A percentile compares a stretch with the other conserved stretches of the same genome.
These are phyloP conservation scores for Meles meles DNA, from an alignment of 2,113 vertebrate genomes.

Conservation along the genomic window DNA sequence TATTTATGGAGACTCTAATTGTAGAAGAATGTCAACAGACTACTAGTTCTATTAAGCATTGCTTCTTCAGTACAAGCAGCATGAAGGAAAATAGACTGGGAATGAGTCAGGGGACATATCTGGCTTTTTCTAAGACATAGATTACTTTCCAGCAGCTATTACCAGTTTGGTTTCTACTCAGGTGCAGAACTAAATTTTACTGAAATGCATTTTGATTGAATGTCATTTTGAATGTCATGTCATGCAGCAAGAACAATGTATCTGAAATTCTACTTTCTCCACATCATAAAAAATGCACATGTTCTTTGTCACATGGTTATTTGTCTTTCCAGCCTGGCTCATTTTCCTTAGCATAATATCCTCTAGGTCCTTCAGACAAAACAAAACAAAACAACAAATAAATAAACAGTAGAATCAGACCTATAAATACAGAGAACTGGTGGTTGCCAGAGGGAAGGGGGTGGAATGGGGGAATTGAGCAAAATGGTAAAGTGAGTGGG, in stretches of 20 bases:
- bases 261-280: not conserved
- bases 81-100: not conserved
- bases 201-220: not conserved
- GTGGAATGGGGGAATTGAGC: not conserved
- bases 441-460: not conserved
- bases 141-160: not conserved
- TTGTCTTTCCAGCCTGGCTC: not conserved
- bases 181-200: not conserved
- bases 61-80: not conserved
- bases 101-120: not conserved
- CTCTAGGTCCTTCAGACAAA: not conserved
- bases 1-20: not conserved
- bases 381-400: not conserved
- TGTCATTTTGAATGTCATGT: not conserved
- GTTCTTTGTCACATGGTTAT: not conserved
- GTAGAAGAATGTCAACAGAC: not conserved
- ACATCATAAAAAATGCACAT: not conserved
- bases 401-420: not conserved
- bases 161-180: not conserved
- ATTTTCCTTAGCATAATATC: not conserved
- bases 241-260: not conserved
- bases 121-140: not conserved
- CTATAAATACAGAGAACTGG: not conserved
- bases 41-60: not conserved
- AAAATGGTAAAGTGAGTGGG: not conserved